Evolutionary conservation across 2,888 invertebrate species (phyloP).

Genomic region (Hydrotaea diabolus): DNA sequence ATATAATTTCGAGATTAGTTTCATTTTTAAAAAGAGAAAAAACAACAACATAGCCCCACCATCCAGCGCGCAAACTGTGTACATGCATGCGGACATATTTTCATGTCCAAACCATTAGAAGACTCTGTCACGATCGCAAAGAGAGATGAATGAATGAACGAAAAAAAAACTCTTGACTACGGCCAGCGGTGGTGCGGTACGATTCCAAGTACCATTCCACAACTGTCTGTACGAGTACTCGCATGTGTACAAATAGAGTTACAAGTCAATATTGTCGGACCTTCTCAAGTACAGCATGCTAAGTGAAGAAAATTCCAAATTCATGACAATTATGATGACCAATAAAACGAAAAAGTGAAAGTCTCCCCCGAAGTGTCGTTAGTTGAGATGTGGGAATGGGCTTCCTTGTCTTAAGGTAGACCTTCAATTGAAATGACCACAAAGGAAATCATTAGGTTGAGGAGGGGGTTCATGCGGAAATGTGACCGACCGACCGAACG

Average conservation of each 20-base stretch:
- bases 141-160: neutral
- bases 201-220: neutral
- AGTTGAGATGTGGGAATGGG: neutral
- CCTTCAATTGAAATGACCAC: slow-evolving; percentile 35
- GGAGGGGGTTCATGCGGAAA: slow-evolving; percentile 27
- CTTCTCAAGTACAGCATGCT: too few relatives aligned
- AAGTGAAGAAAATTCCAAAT: neutral
- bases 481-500: neutral
- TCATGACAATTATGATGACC: neutral
- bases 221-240: neutral
- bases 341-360: slow-evolving; percentile 6
- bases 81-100: slow-evolving; percentile 46
- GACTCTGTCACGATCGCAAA: slow-evolving; percentile 32
- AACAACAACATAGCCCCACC: neutral
- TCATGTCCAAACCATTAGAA: slow-evolving; percentile 58
- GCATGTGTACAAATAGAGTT: neutral
- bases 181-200: neutral
- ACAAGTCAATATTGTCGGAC: too few relatives aligned
- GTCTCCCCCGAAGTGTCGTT: neutral
- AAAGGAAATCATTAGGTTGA: slow-evolving; percentile 36
- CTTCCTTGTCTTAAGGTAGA: neutral
- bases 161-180: neutral
- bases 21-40: slow-evolving; percentile 45
- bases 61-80: slow-evolving; percentile 12
- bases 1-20: slow-evolving; percentile 68